These are phyloP conservation scores for Peribatodes rhomboidaria DNA, from an alignment of 2,888 invertebrate genomes.

Conservation along the genomic window DNA sequence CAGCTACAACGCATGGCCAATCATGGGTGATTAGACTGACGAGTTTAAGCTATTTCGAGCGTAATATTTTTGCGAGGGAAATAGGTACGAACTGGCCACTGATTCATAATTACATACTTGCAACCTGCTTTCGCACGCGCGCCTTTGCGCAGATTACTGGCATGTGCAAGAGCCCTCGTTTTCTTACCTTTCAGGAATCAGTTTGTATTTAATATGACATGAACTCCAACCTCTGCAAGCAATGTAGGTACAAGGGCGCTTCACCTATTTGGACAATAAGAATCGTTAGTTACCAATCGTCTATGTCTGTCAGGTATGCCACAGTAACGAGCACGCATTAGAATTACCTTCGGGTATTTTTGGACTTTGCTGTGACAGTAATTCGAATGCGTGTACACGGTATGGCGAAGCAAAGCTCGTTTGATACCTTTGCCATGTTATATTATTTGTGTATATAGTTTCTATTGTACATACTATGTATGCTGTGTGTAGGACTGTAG, in stretches of 20 bases:
- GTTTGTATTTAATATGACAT: slow-evolving; percentile 40
- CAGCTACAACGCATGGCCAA: too few relatives aligned
- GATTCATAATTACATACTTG: too few relatives aligned
- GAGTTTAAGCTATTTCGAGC: too few relatives aligned
- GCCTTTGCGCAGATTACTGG: too few relatives aligned
- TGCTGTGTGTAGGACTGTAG: slow-evolving; percentile 81
- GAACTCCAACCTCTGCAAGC: slow-evolving; percentile 45
- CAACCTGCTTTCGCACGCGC: too few relatives aligned
- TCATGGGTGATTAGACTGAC: too few relatives aligned
- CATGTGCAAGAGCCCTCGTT: too few relatives aligned
- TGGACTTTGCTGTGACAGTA: slow-evolving; percentile 27
- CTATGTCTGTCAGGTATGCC: slow-evolving; percentile 55
- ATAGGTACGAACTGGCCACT: too few relatives aligned
- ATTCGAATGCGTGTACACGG: slow-evolving; percentile 57
- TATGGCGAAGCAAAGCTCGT: slow-evolving; percentile 60
- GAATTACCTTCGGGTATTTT: slow-evolving; percentile 40
- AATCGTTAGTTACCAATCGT: slow-evolving; percentile 74
- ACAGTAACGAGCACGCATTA: slow-evolving; percentile 58
- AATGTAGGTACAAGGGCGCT: slow-evolving; percentile 50
- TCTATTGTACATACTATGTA: slow-evolving; percentile 84
- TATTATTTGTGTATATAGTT: slow-evolving; percentile 77
- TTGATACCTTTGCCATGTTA: slow-evolving; percentile 69
- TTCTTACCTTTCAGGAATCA: slow-evolving; percentile 20
- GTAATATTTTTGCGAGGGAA: too few relatives aligned
- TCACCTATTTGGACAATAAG: slow-evolving; percentile 71